Conservation (phyloP, 2,888 invertebrate genomes). For the Epinotia demarniana region DNA sequence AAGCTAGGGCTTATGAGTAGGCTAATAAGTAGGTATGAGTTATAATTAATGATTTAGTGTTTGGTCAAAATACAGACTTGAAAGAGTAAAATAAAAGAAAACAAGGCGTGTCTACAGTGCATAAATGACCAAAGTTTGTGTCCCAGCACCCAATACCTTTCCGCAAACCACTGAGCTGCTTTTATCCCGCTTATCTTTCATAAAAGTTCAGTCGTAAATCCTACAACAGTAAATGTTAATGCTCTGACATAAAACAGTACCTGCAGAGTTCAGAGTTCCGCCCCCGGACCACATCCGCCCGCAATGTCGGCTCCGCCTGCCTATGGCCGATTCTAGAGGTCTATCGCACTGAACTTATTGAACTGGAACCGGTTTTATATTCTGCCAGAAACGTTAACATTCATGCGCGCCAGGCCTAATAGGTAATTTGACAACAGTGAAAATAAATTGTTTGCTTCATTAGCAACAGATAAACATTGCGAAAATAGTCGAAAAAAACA, state of each 20-base stretch:
- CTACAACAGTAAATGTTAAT: conserved; percentile 28
- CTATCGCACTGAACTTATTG: not conserved
- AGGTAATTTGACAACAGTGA: no score
- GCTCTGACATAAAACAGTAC: conserved; percentile 28
- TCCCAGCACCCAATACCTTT: not conserved
- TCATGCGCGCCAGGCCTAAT: not conserved
- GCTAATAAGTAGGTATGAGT: no score
- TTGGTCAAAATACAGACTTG: not conserved
- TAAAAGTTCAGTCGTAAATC: conserved; percentile 31
- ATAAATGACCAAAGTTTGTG: not conserved
- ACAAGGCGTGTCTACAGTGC: no score
- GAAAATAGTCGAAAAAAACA: no score
- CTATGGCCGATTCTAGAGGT: not conserved
- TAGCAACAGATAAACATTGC: no score
- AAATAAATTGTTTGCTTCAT: no score
- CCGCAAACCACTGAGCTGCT: conserved; percentile 14
- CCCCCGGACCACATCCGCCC: conserved; percentile 4
- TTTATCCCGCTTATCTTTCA: conserved; percentile 26
- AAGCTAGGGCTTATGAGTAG: no score
- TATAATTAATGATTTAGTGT: no score
- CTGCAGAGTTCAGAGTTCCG: conserved; percentile 24
- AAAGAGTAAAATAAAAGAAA: not conserved
- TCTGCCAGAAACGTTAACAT: not conserved
- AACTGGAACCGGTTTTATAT: not conserved
- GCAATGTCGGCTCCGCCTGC: not conserved